Evolutionary conservation across 2,113 vertebrate species (phyloP).

Genomic region (Chlorodrepanis virens): DNA sequence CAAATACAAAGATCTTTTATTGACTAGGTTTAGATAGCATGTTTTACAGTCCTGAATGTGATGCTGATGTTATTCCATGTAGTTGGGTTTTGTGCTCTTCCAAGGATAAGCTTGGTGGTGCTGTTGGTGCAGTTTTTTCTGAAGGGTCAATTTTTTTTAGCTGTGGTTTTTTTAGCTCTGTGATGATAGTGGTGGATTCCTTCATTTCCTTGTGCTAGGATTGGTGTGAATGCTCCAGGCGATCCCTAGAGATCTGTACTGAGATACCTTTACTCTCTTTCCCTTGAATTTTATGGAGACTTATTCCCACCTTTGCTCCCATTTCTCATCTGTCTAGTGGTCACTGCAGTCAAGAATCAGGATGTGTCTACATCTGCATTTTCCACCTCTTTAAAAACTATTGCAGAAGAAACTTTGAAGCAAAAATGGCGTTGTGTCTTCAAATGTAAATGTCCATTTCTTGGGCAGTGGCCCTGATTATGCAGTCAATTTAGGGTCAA

Average conservation of each 20-base stretch:
- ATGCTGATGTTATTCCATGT: not conserved
- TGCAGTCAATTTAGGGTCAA: not conserved
- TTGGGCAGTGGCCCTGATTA: not conserved
- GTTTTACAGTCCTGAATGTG: not conserved
- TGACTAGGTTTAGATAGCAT: not conserved
- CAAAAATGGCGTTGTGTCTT: not conserved
- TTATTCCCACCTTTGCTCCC: not conserved
- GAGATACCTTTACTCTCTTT: not conserved
- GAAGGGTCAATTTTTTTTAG: fast-evolving
- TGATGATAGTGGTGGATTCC: not conserved
- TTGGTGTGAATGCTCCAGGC: not conserved
- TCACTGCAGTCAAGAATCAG: not conserved
- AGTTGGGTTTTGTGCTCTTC: not conserved
- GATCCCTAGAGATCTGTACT: fast-evolving
- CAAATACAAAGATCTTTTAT: not conserved
- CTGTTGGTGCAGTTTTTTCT: not conserved
- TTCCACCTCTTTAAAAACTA: not conserved
- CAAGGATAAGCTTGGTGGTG: not conserved
- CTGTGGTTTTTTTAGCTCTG: not conserved
- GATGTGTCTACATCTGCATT: not conserved
- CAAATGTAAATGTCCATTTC: not conserved
- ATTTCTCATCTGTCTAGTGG: not conserved
- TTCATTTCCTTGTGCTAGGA: not conserved
- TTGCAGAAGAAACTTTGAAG: not conserved
- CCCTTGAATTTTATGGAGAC: not conserved